Base-by-base conservation (phyloP, 2,888 invertebrate species). In the Lasioglossum figueresi region DNA sequence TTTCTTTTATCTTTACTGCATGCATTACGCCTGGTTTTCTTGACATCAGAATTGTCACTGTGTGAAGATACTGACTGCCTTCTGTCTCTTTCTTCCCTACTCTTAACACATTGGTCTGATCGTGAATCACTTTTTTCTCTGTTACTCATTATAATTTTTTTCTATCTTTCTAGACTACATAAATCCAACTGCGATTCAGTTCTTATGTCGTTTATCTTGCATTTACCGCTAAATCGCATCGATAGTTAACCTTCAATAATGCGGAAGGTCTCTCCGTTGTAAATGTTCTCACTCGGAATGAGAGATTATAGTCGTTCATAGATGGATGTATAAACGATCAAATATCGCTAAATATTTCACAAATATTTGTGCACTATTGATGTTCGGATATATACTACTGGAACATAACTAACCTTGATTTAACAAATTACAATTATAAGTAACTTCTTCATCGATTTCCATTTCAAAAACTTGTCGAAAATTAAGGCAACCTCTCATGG, bases 1-100 rank as follows among this genome's bases (percentile, higher is more conserved):
- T 86, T 89, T 43, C 91, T 91, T 72, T 92, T 94, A 52, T 93
- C 93, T 37, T 92, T 93, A 40, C 90, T 89, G 19, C 91, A 91
- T 6, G 88, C 45, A 71, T 91, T 91, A 70, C 91, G 91, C 34
- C 88, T 88, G 48, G 89, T 90, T 34, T 88, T 78, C 14, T 89
- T 89, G 14, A 72, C 68, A 6, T 87, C 88, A 1, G 92, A 91
- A n/a, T 82, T 84, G 27, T 88, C 86, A 34, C 87, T 91, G 5
- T 90, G 90, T 0, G 90, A 88, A 3, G 92, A 92, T 27, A 81
- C 83, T 0, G 92, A 92, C 12, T 85, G 88, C 43, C 89, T 91
- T 73, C 91, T 92, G 16, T 88, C 90, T 68, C 83, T 91, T 14
- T 88, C 81, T 0, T 86, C 78, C 66, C 87, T 89, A 4, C 76